Conservation (phyloP, 2,888 invertebrate species). For the Archips xylosteana region DNA sequence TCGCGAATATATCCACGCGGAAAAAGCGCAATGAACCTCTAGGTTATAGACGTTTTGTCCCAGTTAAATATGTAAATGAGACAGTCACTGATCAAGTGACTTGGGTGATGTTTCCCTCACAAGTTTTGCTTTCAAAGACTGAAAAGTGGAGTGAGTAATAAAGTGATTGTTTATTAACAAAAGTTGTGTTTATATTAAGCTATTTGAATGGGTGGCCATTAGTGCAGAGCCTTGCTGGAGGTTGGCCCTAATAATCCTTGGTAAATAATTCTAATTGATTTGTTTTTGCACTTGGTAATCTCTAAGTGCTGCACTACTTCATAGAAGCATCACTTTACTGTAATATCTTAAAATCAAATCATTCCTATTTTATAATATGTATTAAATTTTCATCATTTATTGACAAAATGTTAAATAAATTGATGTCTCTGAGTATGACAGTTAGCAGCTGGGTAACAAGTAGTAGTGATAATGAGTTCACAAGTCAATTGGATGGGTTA, state of each 20-base stretch:
- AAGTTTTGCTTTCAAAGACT: slow-evolving; percentile 38
- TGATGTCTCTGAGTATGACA: not conserved
- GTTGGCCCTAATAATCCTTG: slow-evolving; percentile 18
- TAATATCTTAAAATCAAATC: not conserved
- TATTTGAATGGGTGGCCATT: slow-evolving; percentile 18
- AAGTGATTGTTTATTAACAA: slow-evolving; percentile 32
- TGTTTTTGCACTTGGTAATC: slow-evolving; percentile 27
- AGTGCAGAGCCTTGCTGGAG: slow-evolving; percentile 27
- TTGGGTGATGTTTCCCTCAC: slow-evolving; percentile 24
- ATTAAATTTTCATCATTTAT: not conserved
- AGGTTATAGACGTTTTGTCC: slow-evolving; percentile 71
- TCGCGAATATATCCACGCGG: slow-evolving; percentile 72
- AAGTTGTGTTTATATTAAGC: slow-evolving; percentile 32
- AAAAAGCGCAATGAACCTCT: slow-evolving; percentile 70
- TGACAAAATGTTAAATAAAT: not conserved
- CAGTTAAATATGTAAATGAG: slow-evolving; percentile 65
- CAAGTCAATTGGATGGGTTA: slow-evolving; percentile 7
- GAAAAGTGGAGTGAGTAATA: slow-evolving; percentile 37
- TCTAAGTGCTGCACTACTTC: not conserved
- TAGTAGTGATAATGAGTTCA: slow-evolving; percentile 17
- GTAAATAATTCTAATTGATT: slow-evolving; percentile 22
- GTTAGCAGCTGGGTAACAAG: not conserved
- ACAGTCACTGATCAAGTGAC: slow-evolving; percentile 49
- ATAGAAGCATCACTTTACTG: not conserved
- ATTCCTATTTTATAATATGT: not conserved